Evolutionary conservation across 30 jellyfish, hydroid and myxozoan genomes (phyloP).

Genomic region (Catostylus mosaicus): DNA sequence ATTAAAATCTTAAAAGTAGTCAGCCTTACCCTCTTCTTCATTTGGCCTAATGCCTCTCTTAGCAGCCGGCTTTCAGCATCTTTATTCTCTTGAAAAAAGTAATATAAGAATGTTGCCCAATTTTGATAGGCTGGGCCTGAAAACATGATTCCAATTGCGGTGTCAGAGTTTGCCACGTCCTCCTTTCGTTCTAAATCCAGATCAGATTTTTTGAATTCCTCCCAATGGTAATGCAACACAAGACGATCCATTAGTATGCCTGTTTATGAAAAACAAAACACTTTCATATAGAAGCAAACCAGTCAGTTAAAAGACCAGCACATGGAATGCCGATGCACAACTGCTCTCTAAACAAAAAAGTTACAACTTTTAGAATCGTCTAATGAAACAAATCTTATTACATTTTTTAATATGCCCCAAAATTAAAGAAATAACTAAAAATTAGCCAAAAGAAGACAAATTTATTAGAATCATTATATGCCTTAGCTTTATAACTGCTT

Average conservation of each 20-base stretch:
- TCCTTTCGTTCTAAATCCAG: background rate
- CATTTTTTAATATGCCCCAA: background rate
- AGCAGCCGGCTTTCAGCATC: constrained; percentile 14
- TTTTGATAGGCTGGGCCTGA: background rate
- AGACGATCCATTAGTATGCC: constrained; percentile 2
- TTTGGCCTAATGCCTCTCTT: background rate
- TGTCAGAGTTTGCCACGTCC: constrained; percentile 3
- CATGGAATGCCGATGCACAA: too few species aligned
- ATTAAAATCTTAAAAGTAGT: background rate
- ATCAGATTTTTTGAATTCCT: background rate
- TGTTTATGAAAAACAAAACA: background rate
- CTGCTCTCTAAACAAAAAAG: too few species aligned
- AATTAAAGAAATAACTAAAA: too few species aligned
- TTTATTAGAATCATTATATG: too few species aligned
- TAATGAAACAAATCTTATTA: background rate
- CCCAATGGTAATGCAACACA: background rate
- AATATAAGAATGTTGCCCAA: background rate
- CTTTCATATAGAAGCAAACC: background rate
- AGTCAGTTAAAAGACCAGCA: too few species aligned
- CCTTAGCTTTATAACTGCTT: too few species aligned
- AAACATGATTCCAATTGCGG: constrained; percentile 15
- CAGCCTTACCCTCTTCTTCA: background rate
- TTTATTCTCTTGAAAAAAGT: background rate
- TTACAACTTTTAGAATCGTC: background rate
- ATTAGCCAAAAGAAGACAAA: background rate